Evolutionary conservation across 1,140 invertebrate species (phyloP).

Genomic region (Sminthurinus signatus): DNA sequence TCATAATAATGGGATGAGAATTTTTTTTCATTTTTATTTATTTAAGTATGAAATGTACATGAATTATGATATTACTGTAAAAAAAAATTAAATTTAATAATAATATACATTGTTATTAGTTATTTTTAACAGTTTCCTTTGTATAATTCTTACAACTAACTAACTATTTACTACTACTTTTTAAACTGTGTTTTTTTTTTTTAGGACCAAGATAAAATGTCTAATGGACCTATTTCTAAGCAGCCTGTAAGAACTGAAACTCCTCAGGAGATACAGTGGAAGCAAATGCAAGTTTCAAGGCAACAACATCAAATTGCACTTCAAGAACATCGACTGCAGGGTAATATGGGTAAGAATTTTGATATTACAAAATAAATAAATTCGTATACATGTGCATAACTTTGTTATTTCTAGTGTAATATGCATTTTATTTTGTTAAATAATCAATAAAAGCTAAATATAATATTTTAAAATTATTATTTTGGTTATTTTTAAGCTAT

Average conservation of each 20-base stretch:
- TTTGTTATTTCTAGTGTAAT: no score
- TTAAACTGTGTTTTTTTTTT: conserved; percentile 10
- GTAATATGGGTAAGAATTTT: conserved; percentile 46
- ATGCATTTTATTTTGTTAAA: no score
- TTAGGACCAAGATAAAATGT: conserved; percentile 63
- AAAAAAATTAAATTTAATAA: not conserved
- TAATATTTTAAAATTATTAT: not conserved
- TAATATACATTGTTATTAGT: no score
- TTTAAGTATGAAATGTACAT: no score
- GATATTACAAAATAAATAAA: not conserved
- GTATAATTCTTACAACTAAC: no score
- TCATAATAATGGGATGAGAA: no score
- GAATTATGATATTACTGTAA: not conserved
- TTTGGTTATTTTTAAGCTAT: conserved; percentile 10
- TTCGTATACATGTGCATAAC: not conserved
- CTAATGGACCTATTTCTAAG: conserved; percentile 53
- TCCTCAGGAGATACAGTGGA: conserved; percentile 72
- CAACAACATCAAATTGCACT: conserved; percentile 73
- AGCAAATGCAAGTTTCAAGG: conserved; percentile 69
- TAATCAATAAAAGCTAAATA: no score
- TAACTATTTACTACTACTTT: not conserved
- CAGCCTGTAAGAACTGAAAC: conserved; percentile 62
- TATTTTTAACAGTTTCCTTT: no score
- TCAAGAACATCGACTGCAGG: conserved; percentile 65
- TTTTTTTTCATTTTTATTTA: no score